Evolutionary conservation across 2,888 invertebrate species (phyloP), one percentile per base, ranked within the genome.

Genomic region (Thereva unica): DNA sequence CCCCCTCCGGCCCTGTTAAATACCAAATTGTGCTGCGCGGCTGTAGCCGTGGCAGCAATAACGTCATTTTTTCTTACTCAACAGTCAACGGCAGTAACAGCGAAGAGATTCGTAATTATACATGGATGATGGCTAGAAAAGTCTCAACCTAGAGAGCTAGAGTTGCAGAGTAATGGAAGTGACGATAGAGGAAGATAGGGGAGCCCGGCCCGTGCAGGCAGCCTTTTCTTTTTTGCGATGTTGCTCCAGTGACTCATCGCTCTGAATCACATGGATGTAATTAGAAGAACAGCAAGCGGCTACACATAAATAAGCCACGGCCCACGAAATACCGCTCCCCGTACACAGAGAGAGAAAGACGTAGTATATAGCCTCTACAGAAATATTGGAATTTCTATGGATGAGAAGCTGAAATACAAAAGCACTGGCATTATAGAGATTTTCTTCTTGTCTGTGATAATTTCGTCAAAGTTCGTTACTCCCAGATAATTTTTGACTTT

Each of bases 221-320:
- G 50, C 41, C 40, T 64, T 53, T 52, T 37, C 44, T 10, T 49
- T 35, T 9, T 42, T 9, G 53, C 12, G 42, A 52, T 64, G 53
- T 53, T 34, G 4, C 37, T 53, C 64, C 53, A 42, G 44, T 64
- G 64, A 64, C 50, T 64, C 64, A 64, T 64, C 64, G 53, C 35
- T 64, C 64, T 64, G 64, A 64, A 64, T 64, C 64, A 64, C 64
- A 64, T 53, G 53, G 42, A 64, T 64, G 64, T 64, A 64, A 64
- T 64, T 64, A 64, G 52, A 53, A 53, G 53, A 53, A 44, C 53
- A 57, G 50, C 34, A 50, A 61, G 49, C 50, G 10, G 41, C 50
- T 12, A 35, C 23, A 40, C 40, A 50, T 40, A 41, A 34, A 12
- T 23, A 50, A 4, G 23, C n/a, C 4, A 10, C 23, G 23, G 35